A percentile compares a stretch with the other conserved stretches of the same genome.
phyloP scores from a whole-genome alignment of 2,888 invertebrate genomes.

The Tigriopus californicus region DNA sequence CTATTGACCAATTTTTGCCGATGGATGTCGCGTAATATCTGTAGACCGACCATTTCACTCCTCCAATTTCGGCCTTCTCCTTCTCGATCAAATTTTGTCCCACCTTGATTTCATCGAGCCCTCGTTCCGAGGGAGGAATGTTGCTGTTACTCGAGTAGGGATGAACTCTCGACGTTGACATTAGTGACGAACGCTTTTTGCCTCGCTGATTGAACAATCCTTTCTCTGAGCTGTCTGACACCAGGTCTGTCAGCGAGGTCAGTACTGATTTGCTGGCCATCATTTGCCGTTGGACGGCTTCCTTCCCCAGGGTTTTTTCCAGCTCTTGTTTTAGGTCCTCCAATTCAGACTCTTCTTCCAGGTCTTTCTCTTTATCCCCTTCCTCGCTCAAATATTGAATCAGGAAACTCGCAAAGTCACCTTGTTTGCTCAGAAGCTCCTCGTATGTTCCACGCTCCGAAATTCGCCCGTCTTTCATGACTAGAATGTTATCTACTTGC shows the following conservation, averaged over 20 bases:
- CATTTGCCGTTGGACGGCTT: slow-evolving; percentile 33
- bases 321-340: slow-evolving; percentile 30
- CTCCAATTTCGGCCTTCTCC: slow-evolving; percentile 74
- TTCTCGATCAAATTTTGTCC: slow-evolving; percentile 47
- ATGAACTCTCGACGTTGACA: no score
- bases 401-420: slow-evolving; percentile 34
- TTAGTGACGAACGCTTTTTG: no score
- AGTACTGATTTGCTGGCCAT: neutral
- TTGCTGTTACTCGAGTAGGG: no score
- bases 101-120: no score
- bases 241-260: no score
- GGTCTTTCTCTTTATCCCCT: slow-evolving; percentile 21
- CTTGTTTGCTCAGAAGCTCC: slow-evolving; percentile 36
- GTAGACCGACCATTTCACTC: slow-evolving; percentile 14
- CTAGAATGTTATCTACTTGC: slow-evolving; percentile 30
- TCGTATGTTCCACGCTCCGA: slow-evolving; percentile 32
- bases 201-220: no score
- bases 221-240: no score
- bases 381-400: slow-evolving; percentile 25
- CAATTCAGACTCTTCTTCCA: neutral
- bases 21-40: slow-evolving; percentile 17
- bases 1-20: slow-evolving; percentile 7
- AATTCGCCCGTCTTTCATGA: slow-evolving; percentile 30
- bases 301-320: neutral
- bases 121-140: no score